phyloP scores from a whole-genome alignment of 2,797 vertebrate genomes.

The Melanotaenia parkinsoni region DNA sequence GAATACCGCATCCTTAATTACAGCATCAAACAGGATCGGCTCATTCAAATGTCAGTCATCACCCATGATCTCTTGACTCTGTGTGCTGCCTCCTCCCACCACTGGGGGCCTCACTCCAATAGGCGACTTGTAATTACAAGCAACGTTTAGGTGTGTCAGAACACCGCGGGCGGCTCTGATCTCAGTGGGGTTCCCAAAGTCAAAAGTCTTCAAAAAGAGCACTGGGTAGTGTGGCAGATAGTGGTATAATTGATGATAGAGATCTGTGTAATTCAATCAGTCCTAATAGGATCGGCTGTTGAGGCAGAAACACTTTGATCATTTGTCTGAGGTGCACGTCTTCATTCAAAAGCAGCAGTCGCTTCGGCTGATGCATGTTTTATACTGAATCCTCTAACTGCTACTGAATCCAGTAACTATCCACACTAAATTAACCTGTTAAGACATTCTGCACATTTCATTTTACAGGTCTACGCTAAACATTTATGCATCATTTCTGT shows the following conservation, averaged over 20 bases:
- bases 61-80: conserved; percentile 25
- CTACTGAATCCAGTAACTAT: not conserved
- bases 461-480: conserved; percentile 8
- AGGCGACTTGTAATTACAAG: conserved; percentile 57
- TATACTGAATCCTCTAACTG: conserved; percentile 24
- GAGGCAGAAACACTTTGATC: conserved; percentile 68
- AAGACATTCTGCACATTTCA: not conserved
- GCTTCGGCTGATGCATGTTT: conserved; percentile 26
- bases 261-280: conserved; percentile 74
- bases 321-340: conserved; percentile 41
- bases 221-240: conserved; percentile 27
- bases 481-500: not conserved
- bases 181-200: conserved; percentile 57
- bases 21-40: conserved; percentile 28
- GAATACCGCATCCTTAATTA: conserved; percentile 38
- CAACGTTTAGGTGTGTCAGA: conserved; percentile 58
- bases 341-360: conserved; percentile 43
- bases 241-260: conserved; percentile 61
- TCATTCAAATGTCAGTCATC: conserved; percentile 48
- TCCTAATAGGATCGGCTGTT: conserved; percentile 65
- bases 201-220: conserved; percentile 40
- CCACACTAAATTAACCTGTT: conserved; percentile 11
- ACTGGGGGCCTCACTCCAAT: conserved; percentile 37
- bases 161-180: conserved; percentile 56
- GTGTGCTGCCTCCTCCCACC: conserved; percentile 39